Conservation (phyloP, 2,113 vertebrate genomes). For the Corythaeola cristata region DNA sequence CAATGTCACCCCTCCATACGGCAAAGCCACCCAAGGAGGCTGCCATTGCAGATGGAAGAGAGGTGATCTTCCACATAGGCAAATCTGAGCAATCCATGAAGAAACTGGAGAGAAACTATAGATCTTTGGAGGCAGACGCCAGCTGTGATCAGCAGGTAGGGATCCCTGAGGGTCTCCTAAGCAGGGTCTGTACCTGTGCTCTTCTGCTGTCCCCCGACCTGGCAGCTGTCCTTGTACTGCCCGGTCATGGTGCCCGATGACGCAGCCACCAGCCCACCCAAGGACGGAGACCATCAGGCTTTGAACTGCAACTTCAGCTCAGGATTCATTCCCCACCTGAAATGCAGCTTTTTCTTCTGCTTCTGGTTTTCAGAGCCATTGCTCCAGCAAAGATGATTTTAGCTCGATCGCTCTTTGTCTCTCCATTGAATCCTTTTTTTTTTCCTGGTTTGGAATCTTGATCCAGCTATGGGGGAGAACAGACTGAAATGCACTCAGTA, state of each 20-base stretch:
- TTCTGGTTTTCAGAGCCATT: neutral
- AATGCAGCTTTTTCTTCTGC: rapidly evolving
- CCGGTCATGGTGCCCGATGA: rapidly evolving
- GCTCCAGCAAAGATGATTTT: neutral
- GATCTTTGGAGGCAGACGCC: neutral
- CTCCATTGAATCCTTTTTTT: neutral
- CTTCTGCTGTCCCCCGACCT: neutral
- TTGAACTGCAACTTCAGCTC: neutral
- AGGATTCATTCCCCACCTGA: neutral
- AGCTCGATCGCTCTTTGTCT: neutral
- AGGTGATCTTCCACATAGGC: neutral
- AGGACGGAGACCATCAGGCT: neutral
- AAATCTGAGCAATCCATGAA: neutral
- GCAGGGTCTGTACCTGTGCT: neutral
- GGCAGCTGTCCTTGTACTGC: neutral
- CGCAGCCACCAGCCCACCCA: neutral
- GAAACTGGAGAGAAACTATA: neutral
- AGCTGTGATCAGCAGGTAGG: neutral
- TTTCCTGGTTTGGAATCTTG: neutral
- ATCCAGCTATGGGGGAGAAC: rapidly evolving
- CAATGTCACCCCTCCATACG: neutral
- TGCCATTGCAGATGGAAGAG: rapidly evolving
- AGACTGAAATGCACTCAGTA: neutral
- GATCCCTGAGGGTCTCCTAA: neutral
- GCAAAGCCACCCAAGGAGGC: neutral